Base-by-base conservation (phyloP, 2,888 invertebrate species). In the Drosophila hawaiiensis region DNA sequence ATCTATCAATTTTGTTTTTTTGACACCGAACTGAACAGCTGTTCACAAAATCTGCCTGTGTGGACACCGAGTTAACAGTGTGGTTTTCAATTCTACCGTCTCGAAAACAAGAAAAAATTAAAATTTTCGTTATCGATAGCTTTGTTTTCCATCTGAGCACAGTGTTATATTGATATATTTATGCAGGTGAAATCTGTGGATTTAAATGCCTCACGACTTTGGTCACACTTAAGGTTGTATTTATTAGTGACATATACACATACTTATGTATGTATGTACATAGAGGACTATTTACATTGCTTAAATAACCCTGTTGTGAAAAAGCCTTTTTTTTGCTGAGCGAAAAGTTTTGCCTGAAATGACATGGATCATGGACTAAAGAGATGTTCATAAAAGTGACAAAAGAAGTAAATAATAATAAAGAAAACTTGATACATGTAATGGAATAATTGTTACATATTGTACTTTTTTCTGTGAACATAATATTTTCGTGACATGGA, bases 241-340 rank as follows among this genome's bases (percentile, higher is more conserved):
- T 47, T 47, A 47, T 47, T 47, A 16, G 47, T 47, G 25, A 47
- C 47, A 47, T 16, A 47, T 47, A 25, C 47, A 47, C 47, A 47
- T 47, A 47, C 25, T 47, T 25, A 47, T 47, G 47, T 25, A 47
- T 47, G 47, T 25, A 25, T 47, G 47, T 47, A 25, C 47, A 47
- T 47, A 25, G 47, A 47, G 47, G 16, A 47, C 50, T 50, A 50
- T 47, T 47, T 47, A 47, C 47, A 47, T 54, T 37, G 43, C 66
- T 59, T 41, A 66, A 39, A 66, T 47, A 47, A 47, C 47, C 25
- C 47, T 47, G 47, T 47, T 47, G 47, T 25, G 47, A 16, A 47
- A 47, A 47, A 9, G 4, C 14, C 25, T 25, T 25, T 25, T 47
- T 47, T 47, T 47, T 47, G 25, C 25, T 47, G 47, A 4, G 47